phyloP scores from a whole-genome alignment of 2,797 vertebrate species.

The Chromis chromis region DNA sequence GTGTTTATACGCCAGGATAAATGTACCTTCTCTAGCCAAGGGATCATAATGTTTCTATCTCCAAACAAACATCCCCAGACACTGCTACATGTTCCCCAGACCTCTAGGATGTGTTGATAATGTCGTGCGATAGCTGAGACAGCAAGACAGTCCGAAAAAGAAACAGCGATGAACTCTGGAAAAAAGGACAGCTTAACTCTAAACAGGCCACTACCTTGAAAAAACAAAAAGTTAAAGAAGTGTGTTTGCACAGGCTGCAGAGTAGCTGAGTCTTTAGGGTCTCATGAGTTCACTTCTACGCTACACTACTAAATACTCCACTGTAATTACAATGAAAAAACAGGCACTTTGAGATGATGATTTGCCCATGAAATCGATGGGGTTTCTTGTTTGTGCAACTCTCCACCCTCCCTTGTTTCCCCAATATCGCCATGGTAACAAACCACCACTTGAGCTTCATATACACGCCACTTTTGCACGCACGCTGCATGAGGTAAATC shows the following conservation, averaged over 20 bases:
- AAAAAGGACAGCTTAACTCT: slow-evolving; percentile 46
- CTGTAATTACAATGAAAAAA: slow-evolving; percentile 33
- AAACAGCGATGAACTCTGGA: slow-evolving; percentile 60
- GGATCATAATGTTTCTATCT: slow-evolving; percentile 69
- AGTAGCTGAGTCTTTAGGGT: slow-evolving; percentile 9
- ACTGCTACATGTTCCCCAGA: slow-evolving; percentile 64
- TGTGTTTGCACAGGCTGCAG: slow-evolving; percentile 11
- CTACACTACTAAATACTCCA: slow-evolving; percentile 10
- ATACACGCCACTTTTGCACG: slow-evolving; percentile 60
- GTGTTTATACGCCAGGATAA: slow-evolving; percentile 73
- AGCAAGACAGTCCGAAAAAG: slow-evolving; percentile 45
- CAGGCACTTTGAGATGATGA: slow-evolving; percentile 41
- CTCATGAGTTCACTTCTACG: slow-evolving; percentile 38
- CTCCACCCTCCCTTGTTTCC: slow-evolving; percentile 44
- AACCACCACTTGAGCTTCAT: slow-evolving; percentile 60
- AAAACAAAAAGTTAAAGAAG: slow-evolving; percentile 11
- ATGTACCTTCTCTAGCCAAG: slow-evolving; percentile 65
- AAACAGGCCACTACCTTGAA: slow-evolving; percentile 30
- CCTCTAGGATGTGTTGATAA: slow-evolving; percentile 73
- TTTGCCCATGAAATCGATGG: slow-evolving; percentile 59
- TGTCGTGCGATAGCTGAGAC: slow-evolving; percentile 62
- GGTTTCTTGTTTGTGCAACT: slow-evolving; percentile 63
- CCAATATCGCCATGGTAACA: slow-evolving; percentile 73
- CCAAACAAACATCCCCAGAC: slow-evolving; percentile 76
- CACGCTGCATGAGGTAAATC: slow-evolving; percentile 67